These are phyloP conservation scores for Maconellicoccus hirsutus DNA, from an alignment of 1,140 invertebrate species.

Conservation along the genomic window DNA sequence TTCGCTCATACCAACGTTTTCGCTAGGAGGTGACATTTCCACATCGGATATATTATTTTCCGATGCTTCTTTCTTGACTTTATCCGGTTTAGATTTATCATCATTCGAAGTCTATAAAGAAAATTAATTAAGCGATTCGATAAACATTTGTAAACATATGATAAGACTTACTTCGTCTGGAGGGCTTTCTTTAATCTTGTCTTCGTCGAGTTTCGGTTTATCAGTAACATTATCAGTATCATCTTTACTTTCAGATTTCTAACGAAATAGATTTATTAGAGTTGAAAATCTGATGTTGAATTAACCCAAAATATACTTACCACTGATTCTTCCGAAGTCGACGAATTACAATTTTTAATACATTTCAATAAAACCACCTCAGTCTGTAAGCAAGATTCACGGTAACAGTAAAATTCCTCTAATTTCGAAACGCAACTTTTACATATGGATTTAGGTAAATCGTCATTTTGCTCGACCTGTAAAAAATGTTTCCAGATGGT, in stretches of 20 bases:
- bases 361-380: conserved; percentile 54
- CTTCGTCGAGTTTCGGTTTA: too few relatives aligned
- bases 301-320: neutral
- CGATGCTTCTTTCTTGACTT: neutral
- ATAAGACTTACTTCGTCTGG: too few relatives aligned
- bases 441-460: conserved; percentile 57
- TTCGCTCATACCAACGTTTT: conserved; percentile 10
- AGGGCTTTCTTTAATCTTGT: too few relatives aligned
- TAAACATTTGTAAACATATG: too few relatives aligned
- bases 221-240: too few relatives aligned
- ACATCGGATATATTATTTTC: conserved; percentile 11
- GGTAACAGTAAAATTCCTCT: conserved; percentile 48
- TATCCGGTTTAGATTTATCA: neutral
- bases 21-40: conserved; percentile 2
- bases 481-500: conserved; percentile 27
- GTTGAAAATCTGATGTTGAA: too few relatives aligned
- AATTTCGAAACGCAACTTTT: conserved; percentile 48
- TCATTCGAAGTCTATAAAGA: too few relatives aligned
- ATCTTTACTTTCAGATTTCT: too few relatives aligned
- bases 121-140: too few relatives aligned
- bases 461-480: conserved; percentile 53
- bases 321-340: neutral
- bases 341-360: conserved; percentile 28
- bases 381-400: conserved; percentile 50
- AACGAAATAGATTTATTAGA: too few relatives aligned